These are phyloP conservation scores for Origma solitaria DNA, from an alignment of 2,113 vertebrate genomes.

Conservation along the genomic window DNA sequence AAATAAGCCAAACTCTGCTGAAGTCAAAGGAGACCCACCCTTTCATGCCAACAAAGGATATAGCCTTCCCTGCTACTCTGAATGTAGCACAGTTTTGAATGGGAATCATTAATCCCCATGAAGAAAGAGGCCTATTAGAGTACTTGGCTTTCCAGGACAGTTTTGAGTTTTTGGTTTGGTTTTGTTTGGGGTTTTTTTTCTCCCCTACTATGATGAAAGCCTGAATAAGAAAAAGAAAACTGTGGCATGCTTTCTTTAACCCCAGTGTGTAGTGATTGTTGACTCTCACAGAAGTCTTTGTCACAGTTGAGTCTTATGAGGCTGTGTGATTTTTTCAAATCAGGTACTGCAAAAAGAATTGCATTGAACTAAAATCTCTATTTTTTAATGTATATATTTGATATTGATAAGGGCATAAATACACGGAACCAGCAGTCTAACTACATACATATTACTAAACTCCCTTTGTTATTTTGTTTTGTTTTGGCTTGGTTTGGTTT, in stretches of 20 bases:
- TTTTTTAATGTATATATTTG: background rate
- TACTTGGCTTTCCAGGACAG: background rate
- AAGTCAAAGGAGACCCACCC: conserved; percentile 17
- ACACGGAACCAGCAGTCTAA: background rate
- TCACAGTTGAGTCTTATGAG: background rate
- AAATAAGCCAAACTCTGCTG: conserved; percentile 2
- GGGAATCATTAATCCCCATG: background rate
- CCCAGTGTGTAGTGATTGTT: background rate
- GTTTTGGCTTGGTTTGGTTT: background rate
- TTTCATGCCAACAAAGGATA: conserved; percentile 24
- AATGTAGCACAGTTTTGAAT: background rate
- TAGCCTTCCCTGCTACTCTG: background rate
- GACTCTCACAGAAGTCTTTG: background rate
- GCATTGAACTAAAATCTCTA: background rate
- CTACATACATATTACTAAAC: background rate
- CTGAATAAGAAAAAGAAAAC: background rate
- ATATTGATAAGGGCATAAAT: background rate
- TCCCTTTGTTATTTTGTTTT: background rate
- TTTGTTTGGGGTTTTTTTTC: too few species aligned
- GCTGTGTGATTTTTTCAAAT: background rate
- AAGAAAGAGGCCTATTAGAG: background rate
- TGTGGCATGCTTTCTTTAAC: background rate
- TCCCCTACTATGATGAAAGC: background rate
- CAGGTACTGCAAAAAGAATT: background rate
- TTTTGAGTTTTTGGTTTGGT: background rate